Evolutionary conservation across 1,140 invertebrate species (phyloP).

Genomic region (Megalopta genalis): DNA sequence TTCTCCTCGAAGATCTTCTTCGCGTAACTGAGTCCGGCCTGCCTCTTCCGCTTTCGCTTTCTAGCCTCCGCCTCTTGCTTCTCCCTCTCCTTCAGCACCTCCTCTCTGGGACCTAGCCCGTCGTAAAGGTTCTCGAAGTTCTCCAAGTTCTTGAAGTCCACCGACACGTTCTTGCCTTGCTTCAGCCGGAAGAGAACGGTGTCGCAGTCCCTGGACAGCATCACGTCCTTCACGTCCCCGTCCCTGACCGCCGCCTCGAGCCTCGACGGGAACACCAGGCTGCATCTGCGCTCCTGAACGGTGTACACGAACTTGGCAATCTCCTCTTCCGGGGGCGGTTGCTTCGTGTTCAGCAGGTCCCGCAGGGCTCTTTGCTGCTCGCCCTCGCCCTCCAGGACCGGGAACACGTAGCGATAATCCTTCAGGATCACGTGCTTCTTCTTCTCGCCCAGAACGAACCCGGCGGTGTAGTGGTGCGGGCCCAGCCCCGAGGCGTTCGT

Average conservation of each 20-base stretch:
- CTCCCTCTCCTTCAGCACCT: conserved; percentile 83
- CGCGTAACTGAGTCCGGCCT: conserved; percentile 80
- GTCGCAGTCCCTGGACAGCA: conserved; percentile 87
- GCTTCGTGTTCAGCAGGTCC: conserved; percentile 83
- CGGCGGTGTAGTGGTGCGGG: conserved; percentile 81
- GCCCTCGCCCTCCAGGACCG: conserved; percentile 84
- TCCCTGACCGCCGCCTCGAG: conserved; percentile 88
- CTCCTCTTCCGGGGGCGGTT: conserved; percentile 79
- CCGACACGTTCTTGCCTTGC: conserved; percentile 85
- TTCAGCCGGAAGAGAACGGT: conserved; percentile 87
- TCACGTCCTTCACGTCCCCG: conserved; percentile 88
- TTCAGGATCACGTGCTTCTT: conserved; percentile 84
- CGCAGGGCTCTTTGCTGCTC: conserved; percentile 83
- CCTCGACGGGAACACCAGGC: conserved; percentile 87
- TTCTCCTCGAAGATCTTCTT: conserved; percentile 90
- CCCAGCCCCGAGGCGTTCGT: conserved; percentile 82
- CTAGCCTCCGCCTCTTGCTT: conserved; percentile 81
- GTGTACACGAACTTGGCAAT: conserved; percentile 87
- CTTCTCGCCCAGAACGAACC: conserved; percentile 82
- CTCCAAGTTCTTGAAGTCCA: conserved; percentile 85
- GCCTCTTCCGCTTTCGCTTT: conserved; percentile 82
- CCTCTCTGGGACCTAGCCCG: conserved; percentile 83
- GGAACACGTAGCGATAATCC: conserved; percentile 88
- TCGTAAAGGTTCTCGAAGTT: conserved; percentile 83
- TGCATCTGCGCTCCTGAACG: conserved; percentile 86